Evolutionary conservation across 2,888 invertebrate species (phyloP), one percentile per base, ranked within the genome.

Genomic region (Onchidella celtica): DNA sequence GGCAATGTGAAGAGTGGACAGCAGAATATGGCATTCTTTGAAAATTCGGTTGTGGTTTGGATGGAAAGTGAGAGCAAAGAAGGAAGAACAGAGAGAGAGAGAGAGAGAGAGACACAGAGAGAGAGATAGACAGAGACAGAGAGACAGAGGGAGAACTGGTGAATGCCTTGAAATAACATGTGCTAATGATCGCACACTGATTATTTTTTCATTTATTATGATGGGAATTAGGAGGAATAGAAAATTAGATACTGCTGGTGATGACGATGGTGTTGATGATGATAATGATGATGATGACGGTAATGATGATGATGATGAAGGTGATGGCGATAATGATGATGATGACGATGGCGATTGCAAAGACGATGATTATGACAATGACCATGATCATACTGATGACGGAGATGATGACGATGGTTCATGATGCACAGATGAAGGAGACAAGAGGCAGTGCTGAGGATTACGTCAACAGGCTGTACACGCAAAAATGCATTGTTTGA

Each of bases 61-160:
- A 61, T 21, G 4, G 61, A 61, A 3, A 38, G 40, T 4, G 40
- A 70, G 24, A 36, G 40, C 1, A 21, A 34, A 47, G 47, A 47
- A 24, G 24, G 27, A 27, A 29, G 34, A 3, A 32, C 14, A 66
- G 66, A 66, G 34, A 32, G 32, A 34, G 73, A 73, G 1, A 55
- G 72, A 72, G 72, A 72, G 55, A 55, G 72, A 72, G 55, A 27
- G 72, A 72, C 55, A 40, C 6, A 24, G 40, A 55, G 63, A 27
- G 21, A 63, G 63, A 24, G 63, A 2, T 3, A 27, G 27, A 27
- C 27, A 27, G 63, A 27, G 24, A 2, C 6, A 24, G 29, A 27
- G 24, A 24, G 32, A 9, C 6, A 65, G 65, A 29, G 9, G 29
- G 27, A 63, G 63, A 63, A 3, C 14, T n/a, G 27, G 9, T 27